Evolutionary conservation across 2,888 invertebrate genomes (phyloP), one percentile per base, ranked within the genome.

Genomic region (Hirudinaria manillensis): DNA sequence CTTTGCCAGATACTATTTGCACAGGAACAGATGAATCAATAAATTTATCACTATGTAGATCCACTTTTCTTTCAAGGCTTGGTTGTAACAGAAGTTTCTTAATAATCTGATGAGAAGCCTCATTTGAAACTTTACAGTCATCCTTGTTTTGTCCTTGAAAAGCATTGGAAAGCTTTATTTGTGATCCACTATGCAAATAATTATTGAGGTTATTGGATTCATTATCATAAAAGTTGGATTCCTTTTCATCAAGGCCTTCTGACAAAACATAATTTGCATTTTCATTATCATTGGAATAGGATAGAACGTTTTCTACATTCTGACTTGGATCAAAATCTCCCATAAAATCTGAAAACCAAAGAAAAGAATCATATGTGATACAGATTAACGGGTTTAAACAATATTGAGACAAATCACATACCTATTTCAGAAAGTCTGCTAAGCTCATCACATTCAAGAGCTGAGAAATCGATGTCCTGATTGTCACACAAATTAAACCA

Each of bases 21-120:
- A 61, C 61, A 24, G 61, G 61, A 7, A 68, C 68, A 68, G 36
- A 68, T 7, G 13, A n/a, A 34, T 68, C 68, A 29, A 32, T 36
- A 36, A 68, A 32, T 29, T 68, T 68, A 21, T 68, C 32, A 29
- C 32, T 34, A 13, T n/a, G 36, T 10, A 68, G 6, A 61, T 29
- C 61, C n/a, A 68, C 32, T 36, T 68, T 68, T 36, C 27, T 68
- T 29, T 68, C 68, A 29, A 32, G 29, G 36, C 68, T 68, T 34
- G 68, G 68, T 21, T 68, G 68, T 10, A 68, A 32, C 7, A 68
- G 36, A 68, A 68, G 68, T 34, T 68, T 68, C 36, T 68, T 68
- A 10, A 68, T 68, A 34, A 68, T 68, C 34, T 68, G 68, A 68
- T 68, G 68, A 36, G 68, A 68, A 29, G 68, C 13, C 2, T 29